phyloP scores from a whole-genome alignment of 2,113 vertebrate species.

The Galemys pyrenaicus region DNA sequence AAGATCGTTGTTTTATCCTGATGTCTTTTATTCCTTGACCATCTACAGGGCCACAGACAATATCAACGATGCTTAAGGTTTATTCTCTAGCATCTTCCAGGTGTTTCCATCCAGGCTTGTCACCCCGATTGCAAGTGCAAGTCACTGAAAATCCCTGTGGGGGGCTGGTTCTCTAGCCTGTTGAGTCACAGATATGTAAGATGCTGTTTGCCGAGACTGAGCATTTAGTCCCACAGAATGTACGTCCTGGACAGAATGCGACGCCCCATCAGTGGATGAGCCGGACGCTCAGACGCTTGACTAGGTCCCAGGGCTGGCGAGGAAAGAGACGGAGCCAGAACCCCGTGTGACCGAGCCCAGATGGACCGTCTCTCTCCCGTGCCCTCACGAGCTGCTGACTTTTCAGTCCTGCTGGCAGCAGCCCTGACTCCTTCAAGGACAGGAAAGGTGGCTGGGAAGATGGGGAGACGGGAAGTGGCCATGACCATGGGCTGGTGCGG shows the following conservation, averaged over 20 bases:
- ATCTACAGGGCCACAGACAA: fast-evolving
- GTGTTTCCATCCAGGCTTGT: neutral
- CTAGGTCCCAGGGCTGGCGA: neutral
- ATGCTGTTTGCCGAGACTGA: too few relatives aligned
- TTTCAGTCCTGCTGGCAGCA: neutral
- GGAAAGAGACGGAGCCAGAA: neutral
- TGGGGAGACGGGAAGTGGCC: neutral
- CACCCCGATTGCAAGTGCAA: neutral
- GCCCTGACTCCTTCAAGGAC: neutral
- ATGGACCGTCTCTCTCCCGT: fast-evolving
- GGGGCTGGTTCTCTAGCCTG: neutral
- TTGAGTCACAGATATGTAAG: neutral
- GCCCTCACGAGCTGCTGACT: fast-evolving
- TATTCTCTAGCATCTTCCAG: neutral
- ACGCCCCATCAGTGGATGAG: neutral
- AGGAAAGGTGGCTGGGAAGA: neutral
- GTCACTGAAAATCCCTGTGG: neutral
- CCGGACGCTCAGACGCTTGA: neutral
- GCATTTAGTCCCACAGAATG: neutral
- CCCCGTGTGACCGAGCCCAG: fast-evolving
- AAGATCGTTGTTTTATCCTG: neutral
- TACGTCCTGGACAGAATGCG: neutral
- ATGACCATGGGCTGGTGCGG: fast-evolving
- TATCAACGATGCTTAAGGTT: neutral
- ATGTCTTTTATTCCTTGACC: neutral